A percentile compares a stretch with the other conserved stretches of the same genome.
phyloP scores from a whole-genome alignment of 2,888 invertebrate genomes.

The Portevinia maculata region DNA sequence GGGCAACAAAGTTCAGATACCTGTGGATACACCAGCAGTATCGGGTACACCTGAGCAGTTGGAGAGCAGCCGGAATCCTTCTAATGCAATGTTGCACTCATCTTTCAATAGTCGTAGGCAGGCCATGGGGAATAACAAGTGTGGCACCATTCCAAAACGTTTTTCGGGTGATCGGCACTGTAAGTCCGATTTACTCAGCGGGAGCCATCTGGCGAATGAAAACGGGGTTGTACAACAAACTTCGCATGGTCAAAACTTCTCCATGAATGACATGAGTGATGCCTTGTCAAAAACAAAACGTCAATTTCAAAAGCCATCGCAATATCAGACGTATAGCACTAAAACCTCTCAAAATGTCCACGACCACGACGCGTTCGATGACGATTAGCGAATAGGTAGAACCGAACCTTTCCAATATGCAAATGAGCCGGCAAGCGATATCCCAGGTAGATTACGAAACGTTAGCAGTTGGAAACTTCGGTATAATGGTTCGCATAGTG shows the following conservation, averaged over 20 bases:
- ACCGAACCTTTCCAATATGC: background rate
- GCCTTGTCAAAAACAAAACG: background rate
- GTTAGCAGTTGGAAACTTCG: background rate
- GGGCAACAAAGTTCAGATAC: too few relatives aligned
- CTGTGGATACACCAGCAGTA: too few relatives aligned
- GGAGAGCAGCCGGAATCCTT: background rate
- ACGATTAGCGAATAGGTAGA: background rate
- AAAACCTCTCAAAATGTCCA: background rate
- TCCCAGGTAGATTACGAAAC: background rate
- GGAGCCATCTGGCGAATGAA: background rate
- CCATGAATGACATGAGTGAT: background rate
- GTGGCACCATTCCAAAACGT: background rate
- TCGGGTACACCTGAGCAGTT: background rate
- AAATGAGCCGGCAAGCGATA: background rate
- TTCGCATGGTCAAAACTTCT: background rate
- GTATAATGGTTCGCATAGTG: background rate
- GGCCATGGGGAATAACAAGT: background rate
- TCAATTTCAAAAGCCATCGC: background rate
- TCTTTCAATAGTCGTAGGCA: background rate
- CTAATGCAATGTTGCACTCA: background rate
- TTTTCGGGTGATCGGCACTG: background rate
- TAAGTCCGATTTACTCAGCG: background rate
- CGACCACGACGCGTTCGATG: background rate
- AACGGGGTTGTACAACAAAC: background rate
- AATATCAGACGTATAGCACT: background rate